Base-by-base conservation (phyloP, 2,113 vertebrate genomes). In the Mastomys coucha region DNA sequence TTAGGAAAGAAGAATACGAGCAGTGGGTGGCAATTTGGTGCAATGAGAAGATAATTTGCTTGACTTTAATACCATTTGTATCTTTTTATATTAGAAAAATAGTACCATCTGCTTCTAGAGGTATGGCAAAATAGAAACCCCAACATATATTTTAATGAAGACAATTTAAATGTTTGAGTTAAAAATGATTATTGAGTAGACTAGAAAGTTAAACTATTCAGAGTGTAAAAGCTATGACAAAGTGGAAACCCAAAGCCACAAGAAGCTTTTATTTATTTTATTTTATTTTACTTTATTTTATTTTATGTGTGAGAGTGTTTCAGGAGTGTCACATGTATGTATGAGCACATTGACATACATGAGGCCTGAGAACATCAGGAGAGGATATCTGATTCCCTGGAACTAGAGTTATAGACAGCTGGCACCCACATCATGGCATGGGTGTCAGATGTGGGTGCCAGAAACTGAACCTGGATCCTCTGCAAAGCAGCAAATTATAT, bases 11-110 rank as follows among this genome's bases (percentile, higher is more conserved):
- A 63, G 36, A 75, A 56, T 65, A 84, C 26, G 69, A 58, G 33
- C 2, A 65, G 12, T 0, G 2, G 11, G 28, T 17, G 33, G 7
- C 0, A 42, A 45, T 24, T 45, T 51, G 45, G 7, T n/a, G 7
- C 26, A 45, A 4, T 2, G 19, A 93, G 31, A 3, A 65, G 31
- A 49, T 60, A 1, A 63, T 88, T 36, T 88, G 12, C 8, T 65
- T n/a, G 24, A 82, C 93, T 77, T 93, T 70, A 91, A 70, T 45
- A 72, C 3, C 33, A 14, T 33, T 73, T 94, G 33, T 77, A 8
- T 72, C 20, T 85, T 91, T 93, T 89, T 36, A 73, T 26, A 63
- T 82, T 45, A 82, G 72, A 78, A 51, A 96, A 77, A 69, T 33
- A 49, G 14, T 42, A 91, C 49, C 20, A 58, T 85, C 16, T 76